Base-by-base conservation (phyloP, 2,888 invertebrate genomes). In the Masnerella sp. region DNA sequence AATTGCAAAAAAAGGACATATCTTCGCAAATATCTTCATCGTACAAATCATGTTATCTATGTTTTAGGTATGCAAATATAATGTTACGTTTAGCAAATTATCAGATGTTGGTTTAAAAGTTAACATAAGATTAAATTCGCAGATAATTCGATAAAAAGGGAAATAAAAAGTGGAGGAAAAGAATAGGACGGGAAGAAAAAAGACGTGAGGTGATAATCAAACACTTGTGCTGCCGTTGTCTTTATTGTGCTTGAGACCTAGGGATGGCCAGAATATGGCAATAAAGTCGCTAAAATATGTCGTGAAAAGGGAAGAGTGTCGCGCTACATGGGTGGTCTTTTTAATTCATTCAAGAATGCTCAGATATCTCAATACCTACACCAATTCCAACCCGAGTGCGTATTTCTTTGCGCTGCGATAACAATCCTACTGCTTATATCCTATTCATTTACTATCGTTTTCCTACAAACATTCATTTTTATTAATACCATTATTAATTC, bases 301-400 rank as follows among this genome's bases (percentile, higher is more conserved):
- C 79, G 81, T 81, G 80, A 81, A 80, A 81, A 81, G 77, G 73
- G 73, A 75, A 76, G 71, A 72, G 75, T 62, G 59, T 56, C 52
- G 40, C 32, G 56, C 47, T n/a, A n/a, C 59, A 68, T 64, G 71
- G 64, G 71, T 71, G 71, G 71, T 71, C 71, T 64, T 56, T 43
- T 64, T 51, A 70, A 70, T 71, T 71, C 64, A 71, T 71, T 71
- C 70, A 56, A 64, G 70, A 64, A 62, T 64, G 64, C 17, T 51
- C 30, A 51, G 61, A 62, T 62, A 62, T 70, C 70, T 58, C 51
- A 56, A 58, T 58, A 64, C 64, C 64, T 49, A 71, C 52, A 68
- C 51, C 59, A 20, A 52, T 36, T 52, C 18, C 18, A 30, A 59
- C 43, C 52, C 42, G 51, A 59, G 54, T 54, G 54, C 40, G 18